Evolutionary conservation across 1,140 invertebrate genomes (phyloP), one percentile per base, ranked within the genome.

Genomic region (Reticulitermes speratus): DNA sequence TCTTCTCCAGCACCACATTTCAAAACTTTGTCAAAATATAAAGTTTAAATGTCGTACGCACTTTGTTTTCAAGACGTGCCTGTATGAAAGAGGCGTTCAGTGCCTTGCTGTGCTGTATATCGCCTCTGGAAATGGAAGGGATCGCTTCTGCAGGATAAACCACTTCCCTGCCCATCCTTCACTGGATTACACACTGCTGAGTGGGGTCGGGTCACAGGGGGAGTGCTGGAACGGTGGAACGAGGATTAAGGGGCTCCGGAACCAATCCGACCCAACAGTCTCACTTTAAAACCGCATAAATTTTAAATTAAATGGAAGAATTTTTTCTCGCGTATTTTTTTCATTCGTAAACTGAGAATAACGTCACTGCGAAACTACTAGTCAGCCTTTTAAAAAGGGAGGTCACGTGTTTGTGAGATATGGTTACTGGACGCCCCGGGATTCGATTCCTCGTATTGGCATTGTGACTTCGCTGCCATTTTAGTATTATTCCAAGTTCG

Each of bases 121-220:
- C 65, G 65, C 65, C n/a, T 30, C 65, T 75, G 65, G 65, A 75
- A 75, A 75, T 75, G 65, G 65, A 75, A 75, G 8, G 65, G 65
- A 75, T 75, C 65, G 65, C 65, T 75, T 11, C 65, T 75, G 65
- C 65, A 75, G 65, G 65, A 75, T 75, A 75, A 75, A 75, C 65
- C 65, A 75, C 65, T 75, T 75, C 65, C 65, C 65, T 75, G 65
- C n/a, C 65, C 19, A 75, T 75, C 65, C 65, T 75, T 75, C n/a
- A 30, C 65, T 75, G 65, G 65, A 75, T 75, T 75, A 75, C 65
- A 75, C 65, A 30, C 65, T 30, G 65, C 65, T 75, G 65, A 75
- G n/a, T 75, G 65, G 7, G 9, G 65, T 8, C 8, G n/a, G 65
- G 65, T 75, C 65, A 25, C 25, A 30, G 65, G 2, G 25, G 65